These are phyloP conservation scores for Cephonodes hylas DNA, from an alignment of 2,888 invertebrate species.

Conservation along the genomic window DNA sequence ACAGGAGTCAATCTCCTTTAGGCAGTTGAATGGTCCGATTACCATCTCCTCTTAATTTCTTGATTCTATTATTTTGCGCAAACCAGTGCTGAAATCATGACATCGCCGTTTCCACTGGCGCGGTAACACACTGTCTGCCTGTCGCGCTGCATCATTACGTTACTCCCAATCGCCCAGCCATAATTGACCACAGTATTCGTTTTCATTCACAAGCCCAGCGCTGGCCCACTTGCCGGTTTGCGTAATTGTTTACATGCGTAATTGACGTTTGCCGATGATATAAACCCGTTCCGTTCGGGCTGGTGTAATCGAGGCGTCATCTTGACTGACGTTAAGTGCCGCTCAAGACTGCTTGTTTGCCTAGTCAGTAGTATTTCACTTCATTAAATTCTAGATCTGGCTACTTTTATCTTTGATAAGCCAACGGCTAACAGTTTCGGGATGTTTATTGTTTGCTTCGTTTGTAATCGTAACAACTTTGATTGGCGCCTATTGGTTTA, in stretches of 20 bases:
- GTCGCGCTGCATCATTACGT: neutral
- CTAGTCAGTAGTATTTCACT: conserved; percentile 37
- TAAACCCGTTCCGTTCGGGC: conserved; percentile 44
- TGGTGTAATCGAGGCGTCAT: conserved; percentile 45
- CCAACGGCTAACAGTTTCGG: conserved; percentile 11
- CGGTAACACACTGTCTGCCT: neutral
- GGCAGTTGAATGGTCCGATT: neutral
- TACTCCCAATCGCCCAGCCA: conserved; percentile 13
- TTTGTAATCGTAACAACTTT: neutral
- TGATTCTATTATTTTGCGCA: no score
- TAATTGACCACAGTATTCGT: conserved; percentile 32
- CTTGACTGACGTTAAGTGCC: conserved; percentile 46
- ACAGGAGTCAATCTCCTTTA: neutral
- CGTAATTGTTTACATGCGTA: conserved; percentile 51
- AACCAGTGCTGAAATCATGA: neutral
- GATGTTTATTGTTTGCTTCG: neutral
- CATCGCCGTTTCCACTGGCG: neutral
- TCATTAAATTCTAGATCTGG: conserved; percentile 34
- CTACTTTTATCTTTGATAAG: conserved; percentile 23
- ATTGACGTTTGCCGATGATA: conserved; percentile 53
- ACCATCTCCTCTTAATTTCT: neutral
- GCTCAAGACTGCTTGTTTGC: conserved; percentile 31
- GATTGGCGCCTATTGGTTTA: neutral
- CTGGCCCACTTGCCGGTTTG: conserved; percentile 9
- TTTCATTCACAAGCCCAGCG: conserved; percentile 33